These are phyloP conservation scores for Pterocles burchelli DNA, from an alignment of 2,113 vertebrate genomes.

Conservation along the genomic window DNA sequence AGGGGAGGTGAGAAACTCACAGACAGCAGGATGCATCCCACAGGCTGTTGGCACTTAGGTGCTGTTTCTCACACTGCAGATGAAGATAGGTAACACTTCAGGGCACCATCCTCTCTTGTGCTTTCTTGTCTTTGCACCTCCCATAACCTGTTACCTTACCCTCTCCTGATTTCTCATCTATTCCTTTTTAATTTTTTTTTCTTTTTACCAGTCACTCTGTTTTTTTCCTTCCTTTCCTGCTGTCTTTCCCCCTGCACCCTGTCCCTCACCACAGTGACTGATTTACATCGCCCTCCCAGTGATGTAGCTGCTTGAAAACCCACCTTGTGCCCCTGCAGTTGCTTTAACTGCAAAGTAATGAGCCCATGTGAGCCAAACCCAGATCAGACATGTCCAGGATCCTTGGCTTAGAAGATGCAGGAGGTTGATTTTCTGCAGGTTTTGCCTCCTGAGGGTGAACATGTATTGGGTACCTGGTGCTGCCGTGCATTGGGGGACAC, in stretches of 20 bases:
- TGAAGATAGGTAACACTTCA: background rate
- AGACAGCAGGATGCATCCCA: background rate
- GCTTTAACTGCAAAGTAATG: background rate
- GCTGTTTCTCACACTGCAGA: background rate
- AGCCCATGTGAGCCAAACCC: background rate
- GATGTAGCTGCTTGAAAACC: background rate
- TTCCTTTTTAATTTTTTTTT: background rate
- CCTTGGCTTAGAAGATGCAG: background rate
- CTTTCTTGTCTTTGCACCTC: background rate
- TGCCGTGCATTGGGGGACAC: background rate
- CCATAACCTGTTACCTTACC: fast-evolving
- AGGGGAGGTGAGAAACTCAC: background rate
- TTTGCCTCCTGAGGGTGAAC: background rate
- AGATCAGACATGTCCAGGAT: background rate
- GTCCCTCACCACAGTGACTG: background rate
- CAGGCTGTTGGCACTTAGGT: background rate
- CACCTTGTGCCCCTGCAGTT: background rate
- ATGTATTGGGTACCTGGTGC: fast-evolving
- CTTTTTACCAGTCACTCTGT: background rate
- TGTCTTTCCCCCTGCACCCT: fast-evolving
- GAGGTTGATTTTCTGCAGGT: background rate
- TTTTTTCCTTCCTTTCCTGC: background rate
- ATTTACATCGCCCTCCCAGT: background rate
- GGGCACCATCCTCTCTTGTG: background rate
- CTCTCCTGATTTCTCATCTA: background rate